Percentiles rank a stretch among this genome's conserved stretches.
Evolutionary conservation across 2,888 invertebrate species (phyloP).

Genomic region (Tipula helvola): DNA sequence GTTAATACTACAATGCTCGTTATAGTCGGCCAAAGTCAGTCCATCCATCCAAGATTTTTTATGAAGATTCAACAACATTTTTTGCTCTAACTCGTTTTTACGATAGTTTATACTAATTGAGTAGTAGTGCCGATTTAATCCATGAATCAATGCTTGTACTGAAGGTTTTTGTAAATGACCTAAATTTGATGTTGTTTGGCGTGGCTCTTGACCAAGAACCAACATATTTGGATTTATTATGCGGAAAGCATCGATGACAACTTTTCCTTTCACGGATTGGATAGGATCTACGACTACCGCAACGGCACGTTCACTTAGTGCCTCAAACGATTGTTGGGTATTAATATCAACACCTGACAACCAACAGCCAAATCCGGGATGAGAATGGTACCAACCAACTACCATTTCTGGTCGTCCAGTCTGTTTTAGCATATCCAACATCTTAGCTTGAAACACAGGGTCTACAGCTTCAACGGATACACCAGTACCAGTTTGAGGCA

Average conservation of each 20-base stretch:
- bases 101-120: slow-evolving; percentile 99
- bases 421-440: slow-evolving; percentile 97
- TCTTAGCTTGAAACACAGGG: slow-evolving; percentile 98
- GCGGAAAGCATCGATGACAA: slow-evolving; percentile 99
- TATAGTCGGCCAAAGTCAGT: slow-evolving; percentile 78
- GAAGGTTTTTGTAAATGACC: slow-evolving; percentile 98
- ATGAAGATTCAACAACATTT: slow-evolving; percentile 96
- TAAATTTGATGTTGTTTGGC: slow-evolving; percentile 97
- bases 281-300: slow-evolving; percentile 99
- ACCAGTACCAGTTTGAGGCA: slow-evolving; percentile 98
- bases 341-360: slow-evolving; percentile 98
- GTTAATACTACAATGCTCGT: slow-evolving; percentile 85
- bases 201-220: slow-evolving; percentile 95
- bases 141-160: slow-evolving; percentile 97
- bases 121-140: slow-evolving; percentile 96
- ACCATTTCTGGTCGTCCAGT: slow-evolving; percentile 99
- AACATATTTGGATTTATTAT: slow-evolving; percentile 99
- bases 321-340: slow-evolving; percentile 98
- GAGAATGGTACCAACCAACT: slow-evolving; percentile 96
- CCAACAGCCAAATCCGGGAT: slow-evolving; percentile 99
- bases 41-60: slow-evolving; percentile 99
- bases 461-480: slow-evolving; percentile 99
- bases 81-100: slow-evolving; percentile 97
- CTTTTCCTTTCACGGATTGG: slow-evolving; percentile 98
- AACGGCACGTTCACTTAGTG: slow-evolving; percentile 93